Evolutionary conservation across 2,888 invertebrate genomes (phyloP), one percentile per base, ranked within the genome.

Genomic region (Ptilodon capucinus): DNA sequence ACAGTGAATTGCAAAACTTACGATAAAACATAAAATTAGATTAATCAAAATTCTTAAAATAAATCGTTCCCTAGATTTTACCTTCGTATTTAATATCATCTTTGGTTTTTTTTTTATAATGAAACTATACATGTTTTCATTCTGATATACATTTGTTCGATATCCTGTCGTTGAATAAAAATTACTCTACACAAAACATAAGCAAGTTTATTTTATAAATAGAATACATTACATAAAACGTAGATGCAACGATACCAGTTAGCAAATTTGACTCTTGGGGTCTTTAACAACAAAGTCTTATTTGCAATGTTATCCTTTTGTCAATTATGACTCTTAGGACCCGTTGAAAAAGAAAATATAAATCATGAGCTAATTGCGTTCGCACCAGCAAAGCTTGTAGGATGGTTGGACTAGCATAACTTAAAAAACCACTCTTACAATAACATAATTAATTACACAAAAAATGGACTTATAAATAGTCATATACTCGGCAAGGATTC

Each of bases 91-190:
- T 79, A 85, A 86, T 85, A 86, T 84, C 84, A 84, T 88, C 88
- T 89, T 89, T 89, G 88, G 88, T 86, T 83, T n/a, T n/a, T n/a
- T n/a, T n/a, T n/a, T 83, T 63, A 71, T 68, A 67, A 60, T 77
- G 53, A 58, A 60, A 48, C 70, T 74, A 77, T 72, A 72, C 69
- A 57, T 60, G 51, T 57, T 63, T n/a, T 28, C 23, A 7, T 5
- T 8, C 9, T 23, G 8, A 23, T n/a, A n/a, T n/a, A n/a, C n/a
- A n/a, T 23, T 23, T 23, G 23, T 23, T 23, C 8, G 23, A 23
- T 23, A 6, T n/a, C 23, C 23, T 23, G 23, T 7, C 5, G n/a
- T n/a, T n/a, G n/a, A n/a, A n/a, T n/a, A n/a, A n/a, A n/a, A n/a
- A n/a, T n/a, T n/a, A n/a, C n/a, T n/a, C n/a, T n/a, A n/a, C n/a